These are phyloP conservation scores for Syngnathus floridae DNA, from an alignment of 2,113 vertebrate species.

Conservation along the genomic window DNA sequence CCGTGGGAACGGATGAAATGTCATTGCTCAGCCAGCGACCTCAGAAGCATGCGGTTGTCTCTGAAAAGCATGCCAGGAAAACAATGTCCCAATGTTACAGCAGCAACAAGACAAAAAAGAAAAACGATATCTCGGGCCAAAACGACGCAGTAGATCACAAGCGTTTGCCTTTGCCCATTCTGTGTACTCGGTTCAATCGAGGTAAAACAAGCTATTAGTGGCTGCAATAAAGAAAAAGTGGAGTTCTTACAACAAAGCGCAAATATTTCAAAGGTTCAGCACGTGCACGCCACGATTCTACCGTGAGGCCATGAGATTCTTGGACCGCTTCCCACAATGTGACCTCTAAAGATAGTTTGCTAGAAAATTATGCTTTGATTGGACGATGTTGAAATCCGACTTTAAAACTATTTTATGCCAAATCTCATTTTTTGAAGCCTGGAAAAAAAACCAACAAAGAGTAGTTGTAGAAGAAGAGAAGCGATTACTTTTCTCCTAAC, in stretches of 20 bases:
- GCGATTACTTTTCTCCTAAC: background rate
- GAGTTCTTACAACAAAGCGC: background rate
- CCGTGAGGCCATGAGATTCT: background rate
- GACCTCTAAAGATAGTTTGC: no score
- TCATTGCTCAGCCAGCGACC: constrained; percentile 57
- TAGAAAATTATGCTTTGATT: background rate
- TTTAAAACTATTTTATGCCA: background rate
- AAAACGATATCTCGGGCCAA: constrained; percentile 17
- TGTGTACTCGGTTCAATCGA: background rate
- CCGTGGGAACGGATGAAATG: constrained; percentile 70
- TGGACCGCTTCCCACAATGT: background rate
- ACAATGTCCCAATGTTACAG: constrained; percentile 57
- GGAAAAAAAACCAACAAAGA: no score
- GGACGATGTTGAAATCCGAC: background rate
- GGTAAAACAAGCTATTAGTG: background rate
- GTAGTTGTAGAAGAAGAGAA: no score
- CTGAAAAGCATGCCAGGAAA: constrained; percentile 49
- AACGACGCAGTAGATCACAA: constrained; percentile 48
- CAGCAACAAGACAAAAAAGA: constrained; percentile 22
- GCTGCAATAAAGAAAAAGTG: background rate
- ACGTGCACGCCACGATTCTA: background rate
- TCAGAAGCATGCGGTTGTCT: constrained; percentile 60
- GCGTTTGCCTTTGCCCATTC: constrained; percentile 12
- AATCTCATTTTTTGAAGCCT: background rate
- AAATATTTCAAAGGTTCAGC: background rate